These are phyloP conservation scores for Antechinus flavipes DNA, from an alignment of 2,113 vertebrate genomes.

Conservation along the genomic window DNA sequence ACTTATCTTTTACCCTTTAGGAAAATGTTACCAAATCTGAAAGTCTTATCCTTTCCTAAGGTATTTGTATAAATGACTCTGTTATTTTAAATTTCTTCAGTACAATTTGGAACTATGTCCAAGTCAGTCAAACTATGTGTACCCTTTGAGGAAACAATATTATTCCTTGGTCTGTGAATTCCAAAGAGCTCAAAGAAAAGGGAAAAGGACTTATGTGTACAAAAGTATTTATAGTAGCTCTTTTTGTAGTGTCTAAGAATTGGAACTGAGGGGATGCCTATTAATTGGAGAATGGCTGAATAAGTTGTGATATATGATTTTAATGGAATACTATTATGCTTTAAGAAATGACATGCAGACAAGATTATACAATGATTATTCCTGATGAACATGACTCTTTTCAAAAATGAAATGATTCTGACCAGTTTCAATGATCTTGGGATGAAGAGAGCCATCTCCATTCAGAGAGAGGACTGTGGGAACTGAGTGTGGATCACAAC, in stretches of 20 bases:
- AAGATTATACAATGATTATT: too few species aligned
- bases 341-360: not conserved
- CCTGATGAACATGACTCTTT: too few species aligned
- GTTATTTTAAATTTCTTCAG: not conserved
- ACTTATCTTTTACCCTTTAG: not conserved
- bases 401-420: too few species aligned
- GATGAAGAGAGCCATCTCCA: too few species aligned
- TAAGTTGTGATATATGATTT: not conserved
- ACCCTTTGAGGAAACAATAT: not conserved
- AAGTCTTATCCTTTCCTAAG: conserved; percentile 2
- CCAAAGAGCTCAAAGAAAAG: not conserved
- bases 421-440: too few species aligned
- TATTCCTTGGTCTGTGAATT: not conserved
- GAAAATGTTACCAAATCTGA: not conserved
- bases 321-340: not conserved
- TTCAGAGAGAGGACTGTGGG: too few species aligned
- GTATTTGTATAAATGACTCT: not conserved
- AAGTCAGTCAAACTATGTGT: not conserved
- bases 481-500: too few species aligned
- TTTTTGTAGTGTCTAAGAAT: not conserved
- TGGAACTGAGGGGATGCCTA: not conserved
- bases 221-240: not conserved
- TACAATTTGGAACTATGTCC: not conserved
- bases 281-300: not conserved
- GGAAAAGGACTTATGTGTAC: not conserved